Base-by-base conservation (phyloP, 2,797 vertebrate genomes). In the Sebastes cheni region DNA sequence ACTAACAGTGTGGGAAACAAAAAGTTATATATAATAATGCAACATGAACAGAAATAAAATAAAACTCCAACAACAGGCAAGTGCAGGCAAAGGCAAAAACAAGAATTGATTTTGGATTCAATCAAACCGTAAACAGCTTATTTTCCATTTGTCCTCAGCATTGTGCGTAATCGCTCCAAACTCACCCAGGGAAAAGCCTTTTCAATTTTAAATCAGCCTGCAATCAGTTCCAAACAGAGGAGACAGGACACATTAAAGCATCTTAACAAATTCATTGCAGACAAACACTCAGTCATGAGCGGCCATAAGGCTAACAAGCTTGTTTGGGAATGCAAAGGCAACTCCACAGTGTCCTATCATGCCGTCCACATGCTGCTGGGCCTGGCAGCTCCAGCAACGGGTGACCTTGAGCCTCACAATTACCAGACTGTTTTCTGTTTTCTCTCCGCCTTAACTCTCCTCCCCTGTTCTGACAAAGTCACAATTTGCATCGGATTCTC, bases 341-440 rank as follows among this genome's bases (percentile, higher is more conserved):
- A 64, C 75, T 79, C 73, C 67, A 52, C 79, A 23, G 79, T 83
- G 67, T 20, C 81, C 55, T 59, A 79, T 75, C 72, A 73, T 4
- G 25, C 32, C 39, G 76, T 83, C 8, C 39, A 67, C 75, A 67
- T 76, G 82, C 87, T 67, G 75, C 78, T 84, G 39, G 6, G 14
- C 73, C 66, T 86, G 77, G 73, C 83, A 81, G 67, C 54, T 75
- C 50, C 30, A 39, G 61, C n/a, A 29, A 34, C 6, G 4, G 61
- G 46, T 85, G 84, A 91, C 91, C 90, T 89, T 91, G 83, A 84
- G 54, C 66, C 55, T 64, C n/a, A 67, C 77, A 80, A 72, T 78
- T 60, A 54, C 36, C 56, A 8, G 14, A 36, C 64, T 23, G 22
- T 46, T 60, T 77, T 61, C 61, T 72, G 3, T 36, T 50, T 54